A percentile compares a stretch with the other conserved stretches of the same genome.
These are phyloP conservation scores for Anticlea derivata DNA, from an alignment of 2,888 invertebrate genomes.

Conservation along the genomic window DNA sequence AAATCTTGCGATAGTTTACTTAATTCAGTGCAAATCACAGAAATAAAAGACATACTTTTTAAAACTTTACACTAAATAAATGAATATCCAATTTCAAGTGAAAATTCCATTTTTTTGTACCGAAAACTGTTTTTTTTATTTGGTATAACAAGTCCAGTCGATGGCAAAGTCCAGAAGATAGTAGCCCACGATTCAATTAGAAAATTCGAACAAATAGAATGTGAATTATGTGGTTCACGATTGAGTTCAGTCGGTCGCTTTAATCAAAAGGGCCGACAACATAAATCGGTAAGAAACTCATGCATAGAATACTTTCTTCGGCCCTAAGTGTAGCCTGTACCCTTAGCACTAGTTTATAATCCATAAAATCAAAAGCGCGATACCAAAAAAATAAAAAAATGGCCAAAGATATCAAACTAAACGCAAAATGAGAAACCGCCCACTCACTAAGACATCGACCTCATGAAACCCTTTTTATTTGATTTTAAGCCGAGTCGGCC, in stretches of 20 bases:
- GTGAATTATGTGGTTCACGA: conserved; percentile 57
- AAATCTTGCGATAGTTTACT: too few species aligned
- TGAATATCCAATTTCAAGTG: too few species aligned
- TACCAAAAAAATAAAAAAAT: too few species aligned
- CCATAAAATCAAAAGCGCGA: background rate
- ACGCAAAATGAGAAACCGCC: background rate
- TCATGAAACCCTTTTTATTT: too few species aligned
- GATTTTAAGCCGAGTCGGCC: too few species aligned
- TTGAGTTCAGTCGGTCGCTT: conserved; percentile 49
- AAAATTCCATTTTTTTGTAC: too few species aligned
- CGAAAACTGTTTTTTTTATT: too few species aligned
- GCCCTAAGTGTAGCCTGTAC: conserved; percentile 3
- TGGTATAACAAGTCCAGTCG: too few species aligned
- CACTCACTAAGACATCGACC: too few species aligned
- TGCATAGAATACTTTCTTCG: conserved; percentile 31
- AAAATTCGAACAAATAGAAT: conserved; percentile 55
- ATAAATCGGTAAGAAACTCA: conserved; percentile 39
- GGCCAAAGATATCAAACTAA: background rate
- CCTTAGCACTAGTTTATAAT: background rate
- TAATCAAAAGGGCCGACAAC: conserved; percentile 52
- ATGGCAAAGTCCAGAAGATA: conserved; percentile 12
- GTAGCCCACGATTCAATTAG: conserved; percentile 53
- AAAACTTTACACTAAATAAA: too few species aligned
- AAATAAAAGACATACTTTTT: too few species aligned
- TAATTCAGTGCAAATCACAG: too few species aligned